Percentiles rank a stretch among this genome's conserved stretches.
These are phyloP conservation scores for Thysanoteuthis rhombus DNA, from an alignment of 2,888 invertebrate species.

Conservation along the genomic window DNA sequence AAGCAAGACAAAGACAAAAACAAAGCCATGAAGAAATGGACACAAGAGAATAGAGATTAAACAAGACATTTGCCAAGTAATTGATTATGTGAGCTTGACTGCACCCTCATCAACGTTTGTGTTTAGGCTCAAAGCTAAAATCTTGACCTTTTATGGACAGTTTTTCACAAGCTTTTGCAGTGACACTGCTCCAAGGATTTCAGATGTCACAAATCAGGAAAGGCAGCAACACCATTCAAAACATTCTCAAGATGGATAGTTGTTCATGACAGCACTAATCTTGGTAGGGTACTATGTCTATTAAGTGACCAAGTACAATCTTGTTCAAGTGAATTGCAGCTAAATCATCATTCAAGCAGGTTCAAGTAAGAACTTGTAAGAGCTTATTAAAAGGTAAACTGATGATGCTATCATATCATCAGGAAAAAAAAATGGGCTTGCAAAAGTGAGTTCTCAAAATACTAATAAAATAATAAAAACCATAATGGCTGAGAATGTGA, in stretches of 20 bases:
- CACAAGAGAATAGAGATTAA: neutral
- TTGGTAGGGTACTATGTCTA: no score
- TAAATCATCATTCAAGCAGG: no score
- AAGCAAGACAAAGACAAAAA: conserved; percentile 24
- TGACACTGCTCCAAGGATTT: neutral
- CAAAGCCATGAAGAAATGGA: neutral
- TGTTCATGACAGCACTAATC: no score
- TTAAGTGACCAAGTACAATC: no score
- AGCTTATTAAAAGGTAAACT: no score
- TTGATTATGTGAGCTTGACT: neutral
- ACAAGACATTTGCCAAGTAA: neutral
- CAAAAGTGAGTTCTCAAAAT: no score
- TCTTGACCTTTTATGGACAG: neutral
- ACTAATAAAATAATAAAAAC: no score
- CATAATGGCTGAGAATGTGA: no score
- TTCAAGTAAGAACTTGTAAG: no score
- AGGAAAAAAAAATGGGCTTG: no score
- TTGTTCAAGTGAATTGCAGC: no score
- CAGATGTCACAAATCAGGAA: neutral
- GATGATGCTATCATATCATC: no score
- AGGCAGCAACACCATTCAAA: neutral
- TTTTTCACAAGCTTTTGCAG: neutral
- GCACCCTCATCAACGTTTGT: neutral
- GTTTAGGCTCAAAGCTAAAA: neutral
- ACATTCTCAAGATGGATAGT: neutral